Base-by-base conservation (phyloP, 2,888 invertebrate genomes). In the Xestia ashworthii region DNA sequence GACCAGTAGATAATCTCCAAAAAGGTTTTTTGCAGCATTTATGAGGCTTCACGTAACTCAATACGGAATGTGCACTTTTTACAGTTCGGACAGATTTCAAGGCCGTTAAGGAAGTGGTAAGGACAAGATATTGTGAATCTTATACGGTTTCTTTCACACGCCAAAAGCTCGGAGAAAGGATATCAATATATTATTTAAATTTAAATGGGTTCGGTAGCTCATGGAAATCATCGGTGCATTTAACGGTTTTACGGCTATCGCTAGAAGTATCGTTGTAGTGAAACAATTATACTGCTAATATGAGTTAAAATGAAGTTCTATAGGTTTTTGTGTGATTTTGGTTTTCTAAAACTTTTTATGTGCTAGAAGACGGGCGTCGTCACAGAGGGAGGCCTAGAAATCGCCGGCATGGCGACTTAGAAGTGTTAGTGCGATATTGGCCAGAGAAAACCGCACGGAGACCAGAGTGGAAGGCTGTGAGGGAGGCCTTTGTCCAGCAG, bases 21-120 rank as follows among this genome's bases (percentile, higher is more conserved):
- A 76, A 72, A 66, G 22, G 1, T 53, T 80, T 75, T 72, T 82
- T 80, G 80, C 66, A 76, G 90, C 93, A 94, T 89, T 95, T 94
- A 89, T 92, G 85, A 83, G 95, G 94, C 94, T 95, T 95, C 89
- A 87, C 80, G 93, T 90, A 93, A 95, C 80, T 67, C 75, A 77
- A 94, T 90, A 91, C 68, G 46, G 41, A 71, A 88, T 66, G 64
- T 82, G 85, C 84, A 81, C 50, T 80, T 88, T 89, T 87, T 89
- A 68, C 80, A 81, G 84, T 90, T 92, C 81, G 85, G 84, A 88
- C 88, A 87, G 87, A 92, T 92, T 91, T 91, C 90, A 94, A 92
- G 91, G 91, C 75, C 89, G 85, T 82, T 81, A 75, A 90, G 94
- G 93, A 94, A 93, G 94, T 91, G 94, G 94, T 93, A 81, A 87